Conservation (phyloP, 2,888 invertebrate species). For the Dryomyza anilis region DNA sequence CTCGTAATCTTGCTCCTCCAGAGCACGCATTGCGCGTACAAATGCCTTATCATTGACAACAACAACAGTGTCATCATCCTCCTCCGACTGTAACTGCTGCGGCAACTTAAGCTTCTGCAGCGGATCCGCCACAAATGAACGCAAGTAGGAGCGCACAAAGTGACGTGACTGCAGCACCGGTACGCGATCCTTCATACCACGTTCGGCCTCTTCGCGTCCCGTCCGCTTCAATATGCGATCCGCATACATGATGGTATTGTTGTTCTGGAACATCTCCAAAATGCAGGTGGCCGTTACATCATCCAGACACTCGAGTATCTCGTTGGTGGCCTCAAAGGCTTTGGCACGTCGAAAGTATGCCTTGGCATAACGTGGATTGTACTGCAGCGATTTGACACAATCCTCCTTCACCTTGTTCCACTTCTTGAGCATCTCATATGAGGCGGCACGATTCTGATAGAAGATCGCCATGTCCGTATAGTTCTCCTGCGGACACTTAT, state of each 20-base stretch:
- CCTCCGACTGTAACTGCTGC: constrained; percentile 9
- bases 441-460: constrained; percentile 95
- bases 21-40: constrained; percentile 72
- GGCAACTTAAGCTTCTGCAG: constrained; percentile 60
- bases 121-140: constrained; percentile 87
- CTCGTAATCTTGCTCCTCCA: constrained; percentile 75
- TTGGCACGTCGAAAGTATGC: constrained; percentile 84
- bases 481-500: constrained; percentile 78
- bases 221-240: constrained; percentile 84
- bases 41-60: constrained; percentile 68
- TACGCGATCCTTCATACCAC: constrained; percentile 71
- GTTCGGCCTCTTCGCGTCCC: constrained; percentile 71
- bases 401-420: constrained; percentile 85
- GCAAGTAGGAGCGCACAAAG: constrained; percentile 86
- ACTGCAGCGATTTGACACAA: constrained; percentile 81
- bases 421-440: constrained; percentile 88
- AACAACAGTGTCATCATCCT: constrained; percentile 32
- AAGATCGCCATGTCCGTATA: constrained; percentile 82
- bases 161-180: constrained; percentile 83
- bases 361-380: constrained; percentile 86
- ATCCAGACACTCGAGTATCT: constrained; percentile 82
- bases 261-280: constrained; percentile 85
- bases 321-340: constrained; percentile 79
- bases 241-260: constrained; percentile 78
- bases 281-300: constrained; percentile 94